These are phyloP conservation scores for Turritopsis dohrnii DNA, from an alignment of 30 jellyfish, hydroid and myxozoan genomes.

Conservation along the genomic window DNA sequence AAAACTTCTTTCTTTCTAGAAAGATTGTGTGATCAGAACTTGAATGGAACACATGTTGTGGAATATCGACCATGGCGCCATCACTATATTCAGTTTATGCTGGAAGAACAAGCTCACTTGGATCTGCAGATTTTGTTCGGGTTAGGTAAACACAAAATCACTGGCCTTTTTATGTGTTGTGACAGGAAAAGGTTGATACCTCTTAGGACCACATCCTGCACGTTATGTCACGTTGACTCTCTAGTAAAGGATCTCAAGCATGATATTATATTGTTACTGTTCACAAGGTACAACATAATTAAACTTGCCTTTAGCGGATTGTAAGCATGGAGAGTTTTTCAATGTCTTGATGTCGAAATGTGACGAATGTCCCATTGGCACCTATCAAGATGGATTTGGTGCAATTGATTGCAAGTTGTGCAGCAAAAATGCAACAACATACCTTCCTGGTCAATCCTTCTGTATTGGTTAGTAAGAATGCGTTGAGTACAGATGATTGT, in stretches of 20 bases:
- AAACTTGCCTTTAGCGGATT: not conserved
- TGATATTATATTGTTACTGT: too few species aligned
- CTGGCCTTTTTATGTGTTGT: too few species aligned
- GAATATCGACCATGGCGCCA: not conserved
- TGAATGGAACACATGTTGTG: not conserved
- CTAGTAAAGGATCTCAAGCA: too few species aligned
- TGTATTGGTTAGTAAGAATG: not conserved
- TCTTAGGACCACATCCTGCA: too few species aligned
- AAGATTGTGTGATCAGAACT: not conserved
- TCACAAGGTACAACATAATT: too few species aligned
- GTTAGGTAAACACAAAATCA: not conserved
- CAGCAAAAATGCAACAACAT: not conserved
- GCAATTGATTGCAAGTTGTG: constrained; percentile 7
- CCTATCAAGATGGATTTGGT: constrained; percentile 11
- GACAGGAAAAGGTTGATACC: too few species aligned
- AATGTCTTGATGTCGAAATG: not conserved
- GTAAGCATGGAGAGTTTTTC: not conserved
- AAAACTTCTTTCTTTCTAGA: too few species aligned
- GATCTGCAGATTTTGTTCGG: not conserved
- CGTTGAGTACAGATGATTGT: not conserved
- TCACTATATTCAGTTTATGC: not conserved
- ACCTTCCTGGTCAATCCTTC: constrained; percentile 12
- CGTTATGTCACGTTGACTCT: too few species aligned
- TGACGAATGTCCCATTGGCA: not conserved
- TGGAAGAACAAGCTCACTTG: not conserved